phyloP scores from a whole-genome alignment of 2,113 vertebrate species.

The Gavialis gangeticus region DNA sequence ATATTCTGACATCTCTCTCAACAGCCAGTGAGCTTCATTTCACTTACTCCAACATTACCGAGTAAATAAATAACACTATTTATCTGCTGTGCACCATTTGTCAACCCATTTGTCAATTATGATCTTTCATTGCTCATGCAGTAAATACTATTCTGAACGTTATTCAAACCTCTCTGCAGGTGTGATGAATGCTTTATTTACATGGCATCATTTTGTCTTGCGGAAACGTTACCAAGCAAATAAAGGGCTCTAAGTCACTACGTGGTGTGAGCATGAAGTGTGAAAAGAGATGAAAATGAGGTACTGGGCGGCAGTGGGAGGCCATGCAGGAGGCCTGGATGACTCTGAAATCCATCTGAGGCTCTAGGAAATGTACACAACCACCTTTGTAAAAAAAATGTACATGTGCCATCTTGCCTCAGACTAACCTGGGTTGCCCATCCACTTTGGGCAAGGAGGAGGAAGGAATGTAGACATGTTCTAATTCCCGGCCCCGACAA shows the following conservation, averaged over 20 bases:
- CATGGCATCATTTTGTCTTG: background rate
- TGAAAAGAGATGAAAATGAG: background rate
- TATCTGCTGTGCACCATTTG: slow-evolving; percentile 35
- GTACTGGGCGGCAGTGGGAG: accelerated
- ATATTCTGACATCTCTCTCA: background rate
- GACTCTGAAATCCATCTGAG: background rate
- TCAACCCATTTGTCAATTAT: slow-evolving; percentile 52
- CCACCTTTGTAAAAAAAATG: background rate
- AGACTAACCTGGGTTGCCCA: background rate
- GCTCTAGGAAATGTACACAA: accelerated
- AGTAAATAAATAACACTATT: slow-evolving; percentile 63
- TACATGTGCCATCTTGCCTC: background rate
- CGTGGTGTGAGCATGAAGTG: background rate
- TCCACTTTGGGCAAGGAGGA: background rate
- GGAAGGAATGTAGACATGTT: background rate
- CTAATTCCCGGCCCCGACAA: background rate
- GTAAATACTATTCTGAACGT: slow-evolving; percentile 22
- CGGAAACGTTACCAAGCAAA: background rate
- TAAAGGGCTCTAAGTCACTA: background rate
- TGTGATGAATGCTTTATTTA: slow-evolving; percentile 60
- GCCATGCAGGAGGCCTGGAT: background rate
- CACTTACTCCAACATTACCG: background rate
- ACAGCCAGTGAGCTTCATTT: background rate
- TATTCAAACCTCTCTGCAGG: slow-evolving; percentile 28
- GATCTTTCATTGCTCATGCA: slow-evolving; percentile 30